These are phyloP conservation scores for Zygaena filipendulae DNA, from an alignment of 2,888 invertebrate species.

Conservation along the genomic window DNA sequence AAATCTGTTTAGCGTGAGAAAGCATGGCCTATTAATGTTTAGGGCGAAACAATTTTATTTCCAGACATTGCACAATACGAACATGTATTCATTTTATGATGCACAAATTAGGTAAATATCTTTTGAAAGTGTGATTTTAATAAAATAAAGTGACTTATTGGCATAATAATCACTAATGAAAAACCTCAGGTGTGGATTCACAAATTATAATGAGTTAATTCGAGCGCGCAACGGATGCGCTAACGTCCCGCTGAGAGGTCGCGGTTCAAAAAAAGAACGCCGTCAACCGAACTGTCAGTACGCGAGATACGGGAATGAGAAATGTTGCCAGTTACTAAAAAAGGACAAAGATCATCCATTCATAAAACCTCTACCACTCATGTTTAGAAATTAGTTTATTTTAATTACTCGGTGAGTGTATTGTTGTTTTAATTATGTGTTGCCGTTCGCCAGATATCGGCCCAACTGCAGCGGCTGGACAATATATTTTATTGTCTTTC, in stretches of 20 bases:
- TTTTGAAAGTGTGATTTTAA: no score
- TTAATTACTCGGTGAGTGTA: conserved; percentile 59
- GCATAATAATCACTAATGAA: no score
- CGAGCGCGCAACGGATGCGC: conserved; percentile 54
- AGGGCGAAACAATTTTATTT: conserved; percentile 11
- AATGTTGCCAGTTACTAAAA: conserved; percentile 53
- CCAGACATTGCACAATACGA: not conserved
- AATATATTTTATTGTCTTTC: conserved; percentile 67
- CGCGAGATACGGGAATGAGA: conserved; percentile 50
- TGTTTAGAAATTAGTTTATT: conserved; percentile 64
- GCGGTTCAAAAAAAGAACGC: conserved; percentile 51
- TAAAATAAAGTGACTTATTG: no score
- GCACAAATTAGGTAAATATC: no score
- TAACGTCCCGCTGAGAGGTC: conserved; percentile 52
- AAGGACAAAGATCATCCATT: conserved; percentile 33
- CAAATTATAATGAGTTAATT: conserved; percentile 60
- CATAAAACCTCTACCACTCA: conserved; percentile 48
- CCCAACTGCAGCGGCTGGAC: conserved; percentile 44
- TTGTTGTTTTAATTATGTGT: conserved; percentile 61
- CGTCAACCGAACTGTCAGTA: conserved; percentile 59
- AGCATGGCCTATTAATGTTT: conserved; percentile 25
- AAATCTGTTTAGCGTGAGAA: conserved; percentile 57
- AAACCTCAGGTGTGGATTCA: conserved; percentile 41
- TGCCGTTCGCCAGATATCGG: conserved; percentile 33
- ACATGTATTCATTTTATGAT: no score